phyloP scores from a whole-genome alignment of 1,140 invertebrate genomes.

The Diorhabda carinulata region DNA sequence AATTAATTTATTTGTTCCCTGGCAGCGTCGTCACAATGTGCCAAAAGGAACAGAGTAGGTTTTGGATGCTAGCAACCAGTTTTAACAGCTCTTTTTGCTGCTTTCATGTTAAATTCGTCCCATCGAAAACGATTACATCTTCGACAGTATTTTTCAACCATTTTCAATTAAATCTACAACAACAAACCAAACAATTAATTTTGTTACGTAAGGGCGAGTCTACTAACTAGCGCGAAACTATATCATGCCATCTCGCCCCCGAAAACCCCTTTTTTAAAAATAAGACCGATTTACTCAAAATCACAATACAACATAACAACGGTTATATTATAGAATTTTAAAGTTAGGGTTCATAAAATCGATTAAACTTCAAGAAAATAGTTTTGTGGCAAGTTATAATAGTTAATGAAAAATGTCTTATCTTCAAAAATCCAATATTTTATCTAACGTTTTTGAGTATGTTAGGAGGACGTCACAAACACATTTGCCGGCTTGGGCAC shows the following conservation, averaged over 20 bases:
- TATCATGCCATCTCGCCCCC: not conserved
- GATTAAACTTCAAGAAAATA: not conserved
- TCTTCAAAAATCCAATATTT: not conserved
- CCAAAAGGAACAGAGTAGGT: no score
- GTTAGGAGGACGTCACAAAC: not conserved
- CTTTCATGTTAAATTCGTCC: no score
- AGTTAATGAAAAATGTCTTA: not conserved
- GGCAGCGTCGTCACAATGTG: no score
- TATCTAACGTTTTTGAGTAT: not conserved
- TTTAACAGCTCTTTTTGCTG: no score
- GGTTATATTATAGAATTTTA: not conserved
- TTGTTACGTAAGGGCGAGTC: not conserved
- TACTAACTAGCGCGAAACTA: not conserved
- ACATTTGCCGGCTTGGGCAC: not conserved
- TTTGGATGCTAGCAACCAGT: no score
- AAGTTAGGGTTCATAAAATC: not conserved
- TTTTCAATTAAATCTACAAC: not conserved
- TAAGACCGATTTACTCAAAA: not conserved
- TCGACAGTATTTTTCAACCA: no score
- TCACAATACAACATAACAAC: not conserved
- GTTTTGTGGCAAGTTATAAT: not conserved
- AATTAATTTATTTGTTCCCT: no score
- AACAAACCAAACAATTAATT: not conserved
- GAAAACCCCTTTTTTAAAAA: not conserved
- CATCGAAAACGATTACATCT: no score